phyloP scores from a whole-genome alignment of 2,797 vertebrate genomes.

The Gymnopithys bicolor region DNA sequence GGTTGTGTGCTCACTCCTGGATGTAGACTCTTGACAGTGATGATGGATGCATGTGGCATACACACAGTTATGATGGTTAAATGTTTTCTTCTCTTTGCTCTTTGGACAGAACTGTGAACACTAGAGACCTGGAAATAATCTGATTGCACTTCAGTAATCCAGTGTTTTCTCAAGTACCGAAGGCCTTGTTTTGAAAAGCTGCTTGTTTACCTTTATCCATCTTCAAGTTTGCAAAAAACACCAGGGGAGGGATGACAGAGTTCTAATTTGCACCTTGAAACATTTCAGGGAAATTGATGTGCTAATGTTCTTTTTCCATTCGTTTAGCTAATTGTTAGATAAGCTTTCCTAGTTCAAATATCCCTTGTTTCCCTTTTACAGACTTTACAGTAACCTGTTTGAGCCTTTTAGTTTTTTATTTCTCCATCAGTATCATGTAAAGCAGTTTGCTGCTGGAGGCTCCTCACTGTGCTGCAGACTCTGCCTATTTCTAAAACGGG shows the following conservation, averaged over 20 bases:
- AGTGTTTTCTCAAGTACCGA: constrained; percentile 78
- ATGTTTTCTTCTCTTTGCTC: constrained; percentile 57
- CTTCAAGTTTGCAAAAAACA: constrained; percentile 50
- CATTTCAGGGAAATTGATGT: constrained; percentile 81
- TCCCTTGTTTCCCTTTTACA: neutral
- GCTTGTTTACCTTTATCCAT: constrained; percentile 63
- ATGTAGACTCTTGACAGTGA: neutral
- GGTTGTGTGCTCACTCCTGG: neutral
- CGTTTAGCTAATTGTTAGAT: neutral
- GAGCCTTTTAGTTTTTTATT: neutral
- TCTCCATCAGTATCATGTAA: neutral
- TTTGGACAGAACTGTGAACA: constrained; percentile 74
- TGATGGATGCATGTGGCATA: neutral
- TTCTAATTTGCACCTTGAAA: constrained; percentile 73
- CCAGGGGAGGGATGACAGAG: constrained; percentile 49
- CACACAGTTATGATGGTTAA: neutral
- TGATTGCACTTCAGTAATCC: constrained; percentile 80
- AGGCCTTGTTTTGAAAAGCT: constrained; percentile 74
- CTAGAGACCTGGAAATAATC: constrained; percentile 52
- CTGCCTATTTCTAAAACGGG: neutral
- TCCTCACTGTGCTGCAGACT: neutral
- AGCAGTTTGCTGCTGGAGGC: neutral
- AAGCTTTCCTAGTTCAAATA: constrained; percentile 35
- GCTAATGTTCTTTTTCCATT: constrained; percentile 54
- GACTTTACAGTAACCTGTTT: constrained; percentile 12